These are phyloP conservation scores for Blastomussa wellsi DNA, from an alignment of 92 coral and sea anemone species.

Conservation along the genomic window DNA sequence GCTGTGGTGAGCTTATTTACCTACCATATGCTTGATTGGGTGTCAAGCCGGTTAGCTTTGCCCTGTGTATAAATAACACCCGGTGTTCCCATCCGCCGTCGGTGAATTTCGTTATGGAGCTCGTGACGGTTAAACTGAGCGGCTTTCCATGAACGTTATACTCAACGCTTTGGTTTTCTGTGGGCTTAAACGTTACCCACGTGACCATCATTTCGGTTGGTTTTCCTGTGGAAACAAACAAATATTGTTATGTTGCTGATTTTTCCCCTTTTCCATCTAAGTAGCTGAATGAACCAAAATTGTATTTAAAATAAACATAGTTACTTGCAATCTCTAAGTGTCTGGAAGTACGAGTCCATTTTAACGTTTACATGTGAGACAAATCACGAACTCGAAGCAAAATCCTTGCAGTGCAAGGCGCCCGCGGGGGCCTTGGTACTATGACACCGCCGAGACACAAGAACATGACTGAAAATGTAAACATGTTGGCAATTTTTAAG, in stretches of 20 bases:
- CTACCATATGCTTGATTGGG: constrained; percentile 73
- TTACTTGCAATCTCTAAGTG: no score
- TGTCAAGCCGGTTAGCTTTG: constrained; percentile 65
- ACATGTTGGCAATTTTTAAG: no score
- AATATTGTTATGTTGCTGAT: neutral
- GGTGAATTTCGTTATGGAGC: constrained; percentile 68
- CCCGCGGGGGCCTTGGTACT: no score
- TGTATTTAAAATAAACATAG: no score
- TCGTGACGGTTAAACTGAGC: constrained; percentile 46
- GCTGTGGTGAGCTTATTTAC: neutral
- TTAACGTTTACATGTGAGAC: no score
- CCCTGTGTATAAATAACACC: constrained; percentile 76
- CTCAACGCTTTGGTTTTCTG: constrained; percentile 66
- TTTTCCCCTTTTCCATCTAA: no score
- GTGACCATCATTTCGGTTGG: constrained; percentile 85
- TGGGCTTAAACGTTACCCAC: constrained; percentile 74
- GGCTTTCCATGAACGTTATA: constrained; percentile 69
- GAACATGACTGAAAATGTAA: no score
- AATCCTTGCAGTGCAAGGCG: no score
- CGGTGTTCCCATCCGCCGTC: constrained; percentile 78
- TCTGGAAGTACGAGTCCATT: no score
- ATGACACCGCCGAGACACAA: no score
- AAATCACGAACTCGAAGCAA: no score
- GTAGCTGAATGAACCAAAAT: neutral
- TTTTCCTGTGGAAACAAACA: constrained; percentile 38